Evolutionary conservation across 2,888 invertebrate species (phyloP), one percentile per base, ranked within the genome.

Genomic region (Torymus aiolomorphi): DNA sequence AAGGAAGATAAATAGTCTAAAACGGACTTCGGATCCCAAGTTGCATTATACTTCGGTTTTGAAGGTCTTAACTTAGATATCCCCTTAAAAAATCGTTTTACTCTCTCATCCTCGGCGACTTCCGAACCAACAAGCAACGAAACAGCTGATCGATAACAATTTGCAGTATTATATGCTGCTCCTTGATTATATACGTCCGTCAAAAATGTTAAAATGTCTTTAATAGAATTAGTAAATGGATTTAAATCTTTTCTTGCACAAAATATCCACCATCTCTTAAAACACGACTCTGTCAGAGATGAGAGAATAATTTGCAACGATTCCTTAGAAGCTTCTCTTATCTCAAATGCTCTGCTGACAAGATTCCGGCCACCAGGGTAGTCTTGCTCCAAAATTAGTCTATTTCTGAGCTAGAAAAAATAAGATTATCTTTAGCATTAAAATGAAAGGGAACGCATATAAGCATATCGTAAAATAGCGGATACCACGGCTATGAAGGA

Each of bases 41-140:
- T 81, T 16, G 62, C 57, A 24, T 82, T 52, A 24, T 83, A 83
- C 57, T 77, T 81, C 2, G 83, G n/a, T n/a, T n/a, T n/a, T n/a
- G n/a, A n/a, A n/a, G n/a, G n/a, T n/a, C n/a, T n/a, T n/a, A n/a
- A n/a, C 52, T 74, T 81, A 1, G 18, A 75, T 2, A 82, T 52
- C 1, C 83, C 82, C 24, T 59, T 76, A 16, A 83, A 83, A 77
- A 84, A 82, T 63, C 83, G 79, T 65, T 80, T 82, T 13, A 84
- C 74, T 12, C 70, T 74, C 4, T 57, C 72, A 66, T 83, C 81
- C 20, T 73, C 24, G 0, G 62, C 75, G 18, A 82, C 4, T 1
- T 82, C 65, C 8, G 76, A 69, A 11, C 73, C 79, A 4, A 76
- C 12, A 2, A 83, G 31, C 10, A 83, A 31, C 0, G 80, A 69